Conservation (phyloP, 2,113 vertebrate species). For the Tretioscincus oriximinensis region DNA sequence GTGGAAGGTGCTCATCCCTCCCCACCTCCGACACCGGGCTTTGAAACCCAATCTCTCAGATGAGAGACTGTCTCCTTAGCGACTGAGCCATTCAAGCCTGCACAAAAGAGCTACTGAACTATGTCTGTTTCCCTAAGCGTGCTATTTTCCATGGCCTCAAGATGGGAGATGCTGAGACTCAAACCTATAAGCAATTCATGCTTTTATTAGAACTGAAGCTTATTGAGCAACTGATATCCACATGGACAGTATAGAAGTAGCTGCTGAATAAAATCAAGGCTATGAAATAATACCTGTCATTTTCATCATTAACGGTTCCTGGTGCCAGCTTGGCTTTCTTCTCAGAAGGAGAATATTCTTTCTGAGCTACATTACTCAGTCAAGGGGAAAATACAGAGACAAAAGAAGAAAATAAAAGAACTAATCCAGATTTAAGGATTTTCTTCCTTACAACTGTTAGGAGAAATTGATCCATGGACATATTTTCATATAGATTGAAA, state of each 20-base stretch:
- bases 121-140: not conserved
- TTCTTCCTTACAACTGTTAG: not conserved
- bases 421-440: not conserved
- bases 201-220: not conserved
- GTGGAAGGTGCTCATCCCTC: no score
- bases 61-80: no score
- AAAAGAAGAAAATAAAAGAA: not conserved
- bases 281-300: constrained; percentile 59
- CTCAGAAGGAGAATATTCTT: constrained; percentile 36
- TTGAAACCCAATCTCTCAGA: no score
- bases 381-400: constrained; percentile 38
- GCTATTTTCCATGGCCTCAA: not conserved
- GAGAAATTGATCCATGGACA: not conserved
- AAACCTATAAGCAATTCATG: not conserved
- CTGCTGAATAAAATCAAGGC: not conserved
- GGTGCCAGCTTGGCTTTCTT: constrained; percentile 60
- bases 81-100: no score
- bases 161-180: no score
- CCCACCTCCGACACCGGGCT: no score
- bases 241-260: no score
- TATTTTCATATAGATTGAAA: not conserved
- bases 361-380: constrained; percentile 56
- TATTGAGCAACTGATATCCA: not conserved
- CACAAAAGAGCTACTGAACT: not conserved
- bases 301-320: constrained; percentile 35